Percentiles rank a stretch among this genome's conserved stretches.
Conservation (phyloP, 2,888 invertebrate genomes). For the Pyrrhosoma nymphula region DNA sequence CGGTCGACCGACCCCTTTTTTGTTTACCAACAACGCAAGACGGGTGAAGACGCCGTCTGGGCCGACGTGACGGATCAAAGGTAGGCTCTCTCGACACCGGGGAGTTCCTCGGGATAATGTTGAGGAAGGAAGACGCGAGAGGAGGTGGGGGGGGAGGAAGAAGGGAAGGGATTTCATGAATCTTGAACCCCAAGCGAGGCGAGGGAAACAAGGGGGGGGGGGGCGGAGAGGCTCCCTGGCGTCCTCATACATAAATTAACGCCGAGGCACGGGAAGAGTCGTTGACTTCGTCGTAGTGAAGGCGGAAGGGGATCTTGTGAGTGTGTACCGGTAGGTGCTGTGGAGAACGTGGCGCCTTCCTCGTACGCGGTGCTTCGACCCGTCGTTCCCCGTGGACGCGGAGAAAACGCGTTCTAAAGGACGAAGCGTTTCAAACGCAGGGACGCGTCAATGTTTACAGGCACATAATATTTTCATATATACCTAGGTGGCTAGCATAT, state of each 20-base stretch:
- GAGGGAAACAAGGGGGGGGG: neutral
- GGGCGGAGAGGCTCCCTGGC: neutral
- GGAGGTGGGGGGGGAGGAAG: neutral
- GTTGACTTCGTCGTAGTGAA: neutral
- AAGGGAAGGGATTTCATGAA: neutral
- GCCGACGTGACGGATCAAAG: neutral
- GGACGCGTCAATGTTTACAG: too few species aligned
- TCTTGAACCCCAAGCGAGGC: neutral
- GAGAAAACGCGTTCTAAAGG: neutral
- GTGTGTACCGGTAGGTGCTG: neutral
- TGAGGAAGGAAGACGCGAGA: neutral
- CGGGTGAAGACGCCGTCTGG: neutral
- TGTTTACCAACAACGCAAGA: slow-evolving; percentile 13
- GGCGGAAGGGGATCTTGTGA: too few species aligned
- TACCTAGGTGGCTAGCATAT: too few species aligned
- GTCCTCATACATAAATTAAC: neutral
- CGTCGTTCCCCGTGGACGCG: neutral
- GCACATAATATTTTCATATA: too few species aligned
- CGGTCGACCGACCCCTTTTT: neutral
- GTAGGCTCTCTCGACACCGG: neutral
- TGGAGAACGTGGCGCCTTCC: neutral
- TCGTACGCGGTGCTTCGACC: neutral
- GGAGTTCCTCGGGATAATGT: neutral
- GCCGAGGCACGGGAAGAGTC: neutral
- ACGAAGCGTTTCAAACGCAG: neutral